Evolutionary conservation across 2,113 vertebrate genomes (phyloP).

Genomic region (Girardinichthys multiradiatus): DNA sequence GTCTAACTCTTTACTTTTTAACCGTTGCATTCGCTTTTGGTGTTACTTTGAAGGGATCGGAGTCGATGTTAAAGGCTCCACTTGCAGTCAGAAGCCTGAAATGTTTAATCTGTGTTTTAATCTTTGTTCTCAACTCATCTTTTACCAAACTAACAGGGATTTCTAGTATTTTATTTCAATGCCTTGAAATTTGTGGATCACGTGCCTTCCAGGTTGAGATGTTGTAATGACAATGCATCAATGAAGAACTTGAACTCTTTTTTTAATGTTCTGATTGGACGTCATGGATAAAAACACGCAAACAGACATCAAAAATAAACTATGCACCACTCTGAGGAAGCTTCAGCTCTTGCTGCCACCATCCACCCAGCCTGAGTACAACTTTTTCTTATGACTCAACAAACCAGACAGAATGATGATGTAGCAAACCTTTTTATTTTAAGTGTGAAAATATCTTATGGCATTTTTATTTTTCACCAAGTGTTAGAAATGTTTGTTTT

Average conservation of each 20-base stretch:
- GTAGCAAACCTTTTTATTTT: constrained; percentile 82
- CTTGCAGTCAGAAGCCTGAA: constrained; percentile 43
- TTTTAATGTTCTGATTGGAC: constrained; percentile 54
- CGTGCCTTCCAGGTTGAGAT: constrained; percentile 84
- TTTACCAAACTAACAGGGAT: constrained; percentile 79
- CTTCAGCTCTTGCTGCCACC: constrained; percentile 67
- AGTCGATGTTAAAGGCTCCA: constrained; percentile 35
- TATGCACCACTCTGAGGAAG: constrained; percentile 91
- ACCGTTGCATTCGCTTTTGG: constrained; percentile 15
- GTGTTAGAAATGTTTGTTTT: constrained; percentile 70
- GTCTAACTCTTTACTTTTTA: constrained; percentile 15
- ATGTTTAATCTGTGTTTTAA: background rate
- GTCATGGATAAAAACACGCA: constrained; percentile 64
- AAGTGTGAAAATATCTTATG: constrained; percentile 75
- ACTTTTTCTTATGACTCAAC: constrained; percentile 76
- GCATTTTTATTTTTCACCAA: constrained; percentile 74
- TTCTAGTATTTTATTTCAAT: constrained; percentile 66
- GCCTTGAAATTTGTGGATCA: constrained; percentile 82
- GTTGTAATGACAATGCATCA: constrained; percentile 76
- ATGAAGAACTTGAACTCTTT: constrained; percentile 89
- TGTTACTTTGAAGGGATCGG: constrained; percentile 52
- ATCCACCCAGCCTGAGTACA: constrained; percentile 78
- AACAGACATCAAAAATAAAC: constrained; percentile 83
- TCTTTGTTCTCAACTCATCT: constrained; percentile 44
- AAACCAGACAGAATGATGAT: constrained; percentile 82